phyloP scores from a whole-genome alignment of 2,797 vertebrate species.

The Fundulus diaphanus region DNA sequence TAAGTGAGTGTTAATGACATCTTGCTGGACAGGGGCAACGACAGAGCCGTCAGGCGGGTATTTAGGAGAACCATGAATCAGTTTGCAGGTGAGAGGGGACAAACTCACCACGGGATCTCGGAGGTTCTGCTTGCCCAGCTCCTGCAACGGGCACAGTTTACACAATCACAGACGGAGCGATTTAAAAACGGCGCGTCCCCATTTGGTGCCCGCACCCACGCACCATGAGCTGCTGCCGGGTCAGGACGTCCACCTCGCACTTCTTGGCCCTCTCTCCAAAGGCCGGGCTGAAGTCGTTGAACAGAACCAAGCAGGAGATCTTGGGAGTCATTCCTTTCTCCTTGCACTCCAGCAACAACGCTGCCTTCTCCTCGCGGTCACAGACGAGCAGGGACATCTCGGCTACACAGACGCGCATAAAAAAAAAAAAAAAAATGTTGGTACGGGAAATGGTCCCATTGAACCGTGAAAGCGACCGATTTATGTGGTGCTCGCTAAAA shows the following conservation, averaged over 20 bases:
- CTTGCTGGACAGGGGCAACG: slow-evolving; percentile 53
- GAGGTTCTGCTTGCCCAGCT: slow-evolving; percentile 81
- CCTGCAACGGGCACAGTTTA: slow-evolving; percentile 68
- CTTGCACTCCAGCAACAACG: slow-evolving; percentile 77
- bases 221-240: slow-evolving; percentile 80
- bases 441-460: not conserved
- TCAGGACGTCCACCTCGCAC: slow-evolving; percentile 80
- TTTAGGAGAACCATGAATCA: slow-evolving; percentile 51
- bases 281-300: slow-evolving; percentile 72
- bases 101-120: slow-evolving; percentile 81
- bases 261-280: slow-evolving; percentile 75
- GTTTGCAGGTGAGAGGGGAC: slow-evolving; percentile 43
- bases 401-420: slow-evolving; percentile 51
- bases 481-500: not conserved
- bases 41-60: slow-evolving; percentile 50
- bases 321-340: slow-evolving; percentile 74
- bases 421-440: not conserved
- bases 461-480: not conserved
- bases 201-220: slow-evolving; percentile 42
- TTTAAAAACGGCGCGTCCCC: slow-evolving; percentile 47
- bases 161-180: slow-evolving; percentile 29
- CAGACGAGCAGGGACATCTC: slow-evolving; percentile 84
- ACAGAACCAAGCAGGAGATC: slow-evolving; percentile 81
- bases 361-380: slow-evolving; percentile 81
- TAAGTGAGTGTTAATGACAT: slow-evolving; percentile 70